A percentile compares a stretch with the other conserved stretches of the same genome.
phyloP scores from a whole-genome alignment of 2,113 vertebrate species.

The Miniopterus natalensis region DNA sequence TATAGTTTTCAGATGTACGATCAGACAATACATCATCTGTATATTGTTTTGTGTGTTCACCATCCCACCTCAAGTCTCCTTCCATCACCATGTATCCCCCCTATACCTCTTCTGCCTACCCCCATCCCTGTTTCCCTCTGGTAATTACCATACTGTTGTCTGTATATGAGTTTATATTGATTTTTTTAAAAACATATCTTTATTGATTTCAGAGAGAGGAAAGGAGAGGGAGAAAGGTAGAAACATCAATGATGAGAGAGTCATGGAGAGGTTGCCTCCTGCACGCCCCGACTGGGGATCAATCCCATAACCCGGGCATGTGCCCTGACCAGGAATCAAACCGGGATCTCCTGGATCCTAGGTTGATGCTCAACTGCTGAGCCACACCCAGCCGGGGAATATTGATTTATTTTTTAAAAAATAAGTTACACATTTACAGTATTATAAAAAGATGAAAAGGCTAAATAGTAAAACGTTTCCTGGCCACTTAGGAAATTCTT shows the following conservation, averaged over 20 bases:
- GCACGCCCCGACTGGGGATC: too few relatives aligned
- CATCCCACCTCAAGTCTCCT: neutral
- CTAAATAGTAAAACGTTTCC: neutral
- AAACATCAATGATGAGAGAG: too few relatives aligned
- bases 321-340: too few relatives aligned
- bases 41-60: neutral
- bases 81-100: neutral
- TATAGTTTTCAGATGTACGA: neutral
- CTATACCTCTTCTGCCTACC: neutral
- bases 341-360: too few relatives aligned
- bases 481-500: neutral
- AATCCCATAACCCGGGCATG: too few relatives aligned
- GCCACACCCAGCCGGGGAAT: too few relatives aligned
- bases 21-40: neutral
- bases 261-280: too few relatives aligned
- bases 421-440: neutral
- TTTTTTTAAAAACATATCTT: neutral
- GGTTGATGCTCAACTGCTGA: too few relatives aligned
- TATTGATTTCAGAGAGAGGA: too few relatives aligned
- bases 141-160: neutral
- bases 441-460: neutral
- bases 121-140: neutral
- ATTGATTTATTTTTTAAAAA: neutral
- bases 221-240: too few relatives aligned
- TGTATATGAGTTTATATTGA: neutral